Evolutionary conservation across 2,797 vertebrate genomes (phyloP), one percentile per base, ranked within the genome.

Genomic region (Oophaga sylvatica): DNA sequence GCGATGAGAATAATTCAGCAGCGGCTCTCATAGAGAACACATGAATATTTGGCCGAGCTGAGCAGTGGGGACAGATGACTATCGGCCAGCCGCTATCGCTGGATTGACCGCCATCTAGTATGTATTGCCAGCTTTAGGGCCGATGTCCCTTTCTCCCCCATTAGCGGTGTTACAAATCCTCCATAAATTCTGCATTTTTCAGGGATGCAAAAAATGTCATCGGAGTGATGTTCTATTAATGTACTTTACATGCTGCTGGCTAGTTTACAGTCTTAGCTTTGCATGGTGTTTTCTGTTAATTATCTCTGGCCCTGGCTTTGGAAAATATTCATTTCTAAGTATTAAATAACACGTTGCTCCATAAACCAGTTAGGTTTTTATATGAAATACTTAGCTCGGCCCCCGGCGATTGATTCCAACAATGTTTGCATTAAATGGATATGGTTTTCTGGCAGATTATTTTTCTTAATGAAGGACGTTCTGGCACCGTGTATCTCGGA

Each of bases 271-370:
- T 2, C 20, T 41, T 26, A 26, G 53, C 45, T 57, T 35, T 6
- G 7, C n/a, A 20, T 20, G 29, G 15, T 57, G 13, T 83, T 35
- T 83, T 59, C 53, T 83, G 81, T 31, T 73, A 71, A 83, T 83
- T 59, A 59, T 83, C 41, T 83, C 67, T 73, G 31, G 53, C 19
- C 19, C 13, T 45, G 59, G 2, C 5, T 9, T 45, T 35, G 60
- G 60, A 63, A 45, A 65, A 22, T 20, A 80, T 45, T 80, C 0
- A 45, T 65, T 81, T 81, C 19, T 16, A 41, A n/a, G 59, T n/a
- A 65, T 12, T n/a, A 13, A 62, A 81, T 62, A 35, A 60, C 29
- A 35, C 29, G 20, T 31, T 22, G 78, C 53, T 80, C 11, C 19
- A 10, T 80, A 79, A 59, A 59, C 56, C n/a, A 57, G 77, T 79